Evolutionary conservation across 2,797 vertebrate genomes (phyloP), one percentile per base, ranked within the genome.

Genomic region (Tokudaia tokunoshimensis): DNA sequence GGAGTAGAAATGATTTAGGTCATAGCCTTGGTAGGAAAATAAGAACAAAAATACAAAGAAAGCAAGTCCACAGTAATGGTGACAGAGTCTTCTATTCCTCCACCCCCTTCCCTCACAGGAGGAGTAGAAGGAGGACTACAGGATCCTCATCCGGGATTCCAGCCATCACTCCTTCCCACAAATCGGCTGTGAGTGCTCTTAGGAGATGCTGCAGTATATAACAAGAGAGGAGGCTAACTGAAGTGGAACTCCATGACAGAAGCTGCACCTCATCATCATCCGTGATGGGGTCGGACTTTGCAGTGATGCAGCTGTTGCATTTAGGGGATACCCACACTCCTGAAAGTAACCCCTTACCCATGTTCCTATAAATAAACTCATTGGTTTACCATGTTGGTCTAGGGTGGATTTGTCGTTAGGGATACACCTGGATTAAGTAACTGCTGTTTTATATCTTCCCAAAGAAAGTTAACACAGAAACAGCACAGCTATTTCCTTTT

Each of bases 401-500:
- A 61, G 72, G 26, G 37, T 76, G 37, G 37, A 61, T 22, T 47
- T 24, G 6, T 34, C 47, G 11, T 63, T 89, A 59, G 31, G 15
- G 52, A 26, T 17, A 44, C 11, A 78, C 50, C 31, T 78, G 57
- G 57, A 41, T 31, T 47, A 78, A 34, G 47, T 13, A 15, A 59
- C 34, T 47, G 8, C 19, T 22, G 41, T 74, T n/a, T 88, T n/a
- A 44, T 37, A 75, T 12, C 17, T 75, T 61, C 41, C 31, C 7
- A n/a, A 11, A 12, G 24, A 29, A 76, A n/a, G 3, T n/a, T 47
- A 50, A 78, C 2, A 24, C 4, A 61, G 34, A 89, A 57, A 81
- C 41, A 75, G 72, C 47, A 96, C 79, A 76, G 50, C 10, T 70
- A 72, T 81, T 81, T 89, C 74, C 59, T 76, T 94, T 91, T 61